Evolutionary conservation across 1,140 invertebrate species (phyloP), one percentile per base, ranked within the genome.

Genomic region (Steinernema feltiae): DNA sequence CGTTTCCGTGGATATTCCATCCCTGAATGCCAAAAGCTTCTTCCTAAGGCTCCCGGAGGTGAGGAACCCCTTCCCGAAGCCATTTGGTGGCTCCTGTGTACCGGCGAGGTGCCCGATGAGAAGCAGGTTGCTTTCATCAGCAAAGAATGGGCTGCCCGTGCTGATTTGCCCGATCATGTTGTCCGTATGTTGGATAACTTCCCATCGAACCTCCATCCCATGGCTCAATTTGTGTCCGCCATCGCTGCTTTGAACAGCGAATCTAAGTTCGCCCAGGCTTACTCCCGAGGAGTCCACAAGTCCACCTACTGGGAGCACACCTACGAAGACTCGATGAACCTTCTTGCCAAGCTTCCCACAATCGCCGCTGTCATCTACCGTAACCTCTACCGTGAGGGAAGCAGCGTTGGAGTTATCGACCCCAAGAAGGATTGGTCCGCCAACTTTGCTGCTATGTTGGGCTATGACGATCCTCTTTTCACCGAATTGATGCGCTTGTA

Each of bases 181-280:
- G 93, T 94, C 15, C 94, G 92, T 30, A 92, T 97, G 90, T 88
- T 98, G 78, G 97, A 97, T 88, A 94, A 94, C 86, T 93, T 98
- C 88, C 96, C 96, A n/a, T 91, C 91, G 79, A 91, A 91, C 78
- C 87, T 98, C 30, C 95, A 97, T 85, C 95, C 95, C 0, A 98
- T 98, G 95, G 92, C 94, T 15, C 95, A 98, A 87, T 94, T 97
- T 83, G 92, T 92, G 53, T 92, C 93, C 32, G 95, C 95, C 15
- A 91, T 97, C 76, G 94, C 93, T 15, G 91, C 94, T 1, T 89
- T 97, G 53, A 96, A 96, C 87, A 93, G 91, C 83, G 95, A 98
- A 88, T 95, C 93, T 84, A 92, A 93, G 86, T 98, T 96, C 89
- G 93, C 93, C 1, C 91, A 94, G 85, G 95, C 94, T 0, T 97